Evolutionary conservation across 2,113 vertebrate genomes (phyloP).

Genomic region (Perccottus glenii): DNA sequence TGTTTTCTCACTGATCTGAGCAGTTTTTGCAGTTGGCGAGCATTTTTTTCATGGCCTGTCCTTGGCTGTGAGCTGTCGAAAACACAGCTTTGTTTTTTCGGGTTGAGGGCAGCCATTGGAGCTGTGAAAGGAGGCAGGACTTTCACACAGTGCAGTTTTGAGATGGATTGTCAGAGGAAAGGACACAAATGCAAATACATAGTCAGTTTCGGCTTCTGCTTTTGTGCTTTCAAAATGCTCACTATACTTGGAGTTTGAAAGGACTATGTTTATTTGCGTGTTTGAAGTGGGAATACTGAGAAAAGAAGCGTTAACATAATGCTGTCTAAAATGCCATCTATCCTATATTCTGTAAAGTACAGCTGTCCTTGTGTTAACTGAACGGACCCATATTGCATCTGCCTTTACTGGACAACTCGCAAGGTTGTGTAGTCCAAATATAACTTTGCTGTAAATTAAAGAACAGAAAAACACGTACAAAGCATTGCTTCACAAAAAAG

Average conservation of each 20-base stretch:
- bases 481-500: slow-evolving; percentile 3
- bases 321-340: slow-evolving; percentile 28
- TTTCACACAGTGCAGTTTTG: slow-evolving; percentile 19
- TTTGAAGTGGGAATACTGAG: slow-evolving; percentile 32
- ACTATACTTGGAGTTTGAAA: slow-evolving; percentile 31
- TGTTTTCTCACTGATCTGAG: slow-evolving; percentile 48
- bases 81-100: slow-evolving; percentile 59
- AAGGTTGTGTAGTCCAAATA: slow-evolving; percentile 1
- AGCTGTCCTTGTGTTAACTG: slow-evolving; percentile 26
- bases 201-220: slow-evolving; percentile 45
- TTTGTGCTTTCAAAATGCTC: slow-evolving; percentile 50
- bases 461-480: slow-evolving; percentile 27
- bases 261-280: slow-evolving; percentile 35
- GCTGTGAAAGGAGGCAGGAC: slow-evolving; percentile 56
- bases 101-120: slow-evolving; percentile 56
- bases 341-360: slow-evolving; percentile 42
- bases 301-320: slow-evolving; percentile 26
- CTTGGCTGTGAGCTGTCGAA: slow-evolving; percentile 72
- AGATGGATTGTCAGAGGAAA: slow-evolving; percentile 19
- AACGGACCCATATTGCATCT: slow-evolving; percentile 18
- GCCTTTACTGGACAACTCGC: slow-evolving; percentile 15
- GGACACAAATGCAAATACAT: slow-evolving; percentile 40
- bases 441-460: not conserved
- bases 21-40: slow-evolving; percentile 54
- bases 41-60: slow-evolving; percentile 58